Evolutionary conservation across 2,888 invertebrate species (phyloP), one percentile per base, ranked within the genome.

Genomic region (Philonicus albiceps): DNA sequence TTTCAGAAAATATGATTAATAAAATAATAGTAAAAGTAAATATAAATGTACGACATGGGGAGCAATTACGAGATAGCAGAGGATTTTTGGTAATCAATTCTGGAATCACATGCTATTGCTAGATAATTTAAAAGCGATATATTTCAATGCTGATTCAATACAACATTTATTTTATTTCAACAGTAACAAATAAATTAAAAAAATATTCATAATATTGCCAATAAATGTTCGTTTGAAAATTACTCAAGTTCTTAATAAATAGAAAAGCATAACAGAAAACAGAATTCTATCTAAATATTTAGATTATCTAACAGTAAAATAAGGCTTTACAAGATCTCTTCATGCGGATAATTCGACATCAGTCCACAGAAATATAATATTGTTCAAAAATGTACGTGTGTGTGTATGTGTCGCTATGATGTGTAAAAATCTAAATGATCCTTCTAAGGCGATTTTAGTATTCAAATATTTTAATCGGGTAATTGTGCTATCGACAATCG

Each of bases 401-500:
- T 75, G 37, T 37, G 34, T 72, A 27, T 74, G 19, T 19, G 31
- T 83, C 27, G 16, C n/a, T 30, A 31, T 27, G 16, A 43, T 40
- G 30, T 43, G 27, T 43, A 43, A 43, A 78, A 43, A 27, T 78
- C 37, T 19, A 22, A 72, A 84, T 30, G 30, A 72, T 55, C 30
- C 27, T 43, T 55, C 64, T 84, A 84, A 84, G 84, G 84, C 84
- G 40, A 43, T 84, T 30, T 22, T 84, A 83, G 43, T 72, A 78
- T 34, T 16, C 31, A 31, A 30, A 34, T 31, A 31, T 43, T 87
- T 88, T 88, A 89, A 87, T 89, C 89, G 40, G 89, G 89, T 80
- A 89, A 88, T 86, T 90, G 89, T 49, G 91, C 90, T 87, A 92
- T 90, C 83, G 92, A 92, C 30, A 92, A 90, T 72, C 90, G 90